A percentile compares a stretch with the other conserved stretches of the same genome.
phyloP scores from a whole-genome alignment of 2,113 vertebrate genomes.

The Vanacampus margaritifer region DNA sequence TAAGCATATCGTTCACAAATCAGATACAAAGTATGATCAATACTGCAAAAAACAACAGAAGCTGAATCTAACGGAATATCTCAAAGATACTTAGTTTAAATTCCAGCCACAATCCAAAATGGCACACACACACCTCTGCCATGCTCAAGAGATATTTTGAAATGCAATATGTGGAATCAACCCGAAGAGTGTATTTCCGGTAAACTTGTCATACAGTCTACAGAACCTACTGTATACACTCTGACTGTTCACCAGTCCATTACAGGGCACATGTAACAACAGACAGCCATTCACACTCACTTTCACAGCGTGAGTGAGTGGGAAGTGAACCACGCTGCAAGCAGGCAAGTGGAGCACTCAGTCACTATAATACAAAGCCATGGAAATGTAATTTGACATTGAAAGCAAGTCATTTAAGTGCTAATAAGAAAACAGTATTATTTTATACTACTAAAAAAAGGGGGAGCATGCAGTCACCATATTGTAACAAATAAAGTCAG shows the following conservation, averaged over 20 bases:
- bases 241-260: not conserved
- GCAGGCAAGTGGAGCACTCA: not conserved
- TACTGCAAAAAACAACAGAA: not conserved
- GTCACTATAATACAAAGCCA: not conserved
- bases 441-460: not conserved
- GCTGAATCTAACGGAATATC: not conserved
- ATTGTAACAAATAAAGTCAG: not conserved
- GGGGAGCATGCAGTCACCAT: not conserved
- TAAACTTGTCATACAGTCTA: not conserved
- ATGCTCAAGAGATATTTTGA: not conserved
- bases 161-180: not conserved
- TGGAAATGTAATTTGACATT: not conserved
- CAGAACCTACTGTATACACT: not conserved
- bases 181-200: not conserved
- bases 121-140: not conserved
- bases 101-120: not conserved
- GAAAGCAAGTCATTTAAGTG: not conserved
- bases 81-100: not conserved
- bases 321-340: not conserved
- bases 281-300: not conserved
- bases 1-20: not conserved
- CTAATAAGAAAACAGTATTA: not conserved
- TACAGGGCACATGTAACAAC: not conserved
- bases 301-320: not conserved
- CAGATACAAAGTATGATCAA: not conserved